These are phyloP conservation scores for Agrilus biguttatus DNA, from an alignment of 2,888 invertebrate species.

Conservation along the genomic window DNA sequence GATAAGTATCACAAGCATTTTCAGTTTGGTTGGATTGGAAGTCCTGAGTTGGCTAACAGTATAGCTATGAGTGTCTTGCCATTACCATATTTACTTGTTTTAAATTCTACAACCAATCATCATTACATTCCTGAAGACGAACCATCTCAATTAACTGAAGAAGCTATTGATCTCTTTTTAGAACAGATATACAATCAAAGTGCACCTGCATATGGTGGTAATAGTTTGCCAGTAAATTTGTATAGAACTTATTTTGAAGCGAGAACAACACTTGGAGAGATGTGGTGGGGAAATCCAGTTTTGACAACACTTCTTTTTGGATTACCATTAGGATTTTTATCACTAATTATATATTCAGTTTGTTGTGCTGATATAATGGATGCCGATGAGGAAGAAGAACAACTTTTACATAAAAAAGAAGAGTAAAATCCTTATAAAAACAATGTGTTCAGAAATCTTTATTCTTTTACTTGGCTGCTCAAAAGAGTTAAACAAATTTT, in stretches of 20 bases:
- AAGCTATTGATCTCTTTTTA: slow-evolving; percentile 60
- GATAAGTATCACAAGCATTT: slow-evolving; percentile 56
- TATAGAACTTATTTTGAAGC: slow-evolving; percentile 76
- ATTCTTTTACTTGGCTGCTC: too few relatives aligned
- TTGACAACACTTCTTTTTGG: slow-evolving; percentile 88
- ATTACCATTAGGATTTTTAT: slow-evolving; percentile 82
- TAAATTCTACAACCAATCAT: slow-evolving; percentile 84
- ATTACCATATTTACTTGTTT: slow-evolving; percentile 73
- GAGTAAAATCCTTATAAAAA: too few relatives aligned
- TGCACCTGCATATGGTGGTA: slow-evolving; percentile 76
- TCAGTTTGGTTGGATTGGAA: slow-evolving; percentile 94
- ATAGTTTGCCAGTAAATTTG: slow-evolving; percentile 57
- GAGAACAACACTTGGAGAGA: slow-evolving; percentile 60
- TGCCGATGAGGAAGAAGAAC: slow-evolving; percentile 63
- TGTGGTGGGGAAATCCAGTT: slow-evolving; percentile 90
- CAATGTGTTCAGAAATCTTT: too few relatives aligned
- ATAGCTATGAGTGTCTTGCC: slow-evolving; percentile 80
- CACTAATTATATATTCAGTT: slow-evolving; percentile 87
- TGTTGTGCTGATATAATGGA: slow-evolving; percentile 94
- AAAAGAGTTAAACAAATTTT: too few relatives aligned
- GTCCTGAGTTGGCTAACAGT: slow-evolving; percentile 79
- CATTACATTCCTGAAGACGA: slow-evolving; percentile 84
- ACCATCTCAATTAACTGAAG: slow-evolving; percentile 64
- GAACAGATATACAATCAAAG: slow-evolving; percentile 64
- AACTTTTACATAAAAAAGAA: too few relatives aligned